A percentile compares a stretch with the other conserved stretches of the same genome.
Evolutionary conservation across 2,113 vertebrate species (phyloP).

Genomic region (Microtus oregoni): DNA sequence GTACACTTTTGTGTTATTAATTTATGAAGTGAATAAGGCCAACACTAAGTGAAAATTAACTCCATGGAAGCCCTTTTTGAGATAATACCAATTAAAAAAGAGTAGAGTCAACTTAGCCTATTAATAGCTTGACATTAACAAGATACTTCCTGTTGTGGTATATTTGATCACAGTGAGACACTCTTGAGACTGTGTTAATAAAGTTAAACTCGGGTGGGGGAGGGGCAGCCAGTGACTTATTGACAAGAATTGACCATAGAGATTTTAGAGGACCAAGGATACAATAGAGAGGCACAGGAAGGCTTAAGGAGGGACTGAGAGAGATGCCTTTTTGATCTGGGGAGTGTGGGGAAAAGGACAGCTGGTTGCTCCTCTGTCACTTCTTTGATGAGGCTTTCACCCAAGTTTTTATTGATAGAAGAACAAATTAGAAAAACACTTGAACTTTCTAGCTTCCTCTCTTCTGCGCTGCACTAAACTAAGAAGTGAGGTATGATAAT

Average conservation of each 20-base stretch:
- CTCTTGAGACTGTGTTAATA: not conserved
- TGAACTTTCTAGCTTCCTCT: not conserved
- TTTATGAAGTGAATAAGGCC: not conserved
- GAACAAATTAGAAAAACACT: not conserved
- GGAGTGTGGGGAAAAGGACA: not conserved
- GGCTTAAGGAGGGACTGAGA: not conserved
- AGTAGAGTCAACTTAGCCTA: not conserved
- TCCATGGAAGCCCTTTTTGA: not conserved
- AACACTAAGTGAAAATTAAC: not conserved
- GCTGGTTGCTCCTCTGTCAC: not conserved
- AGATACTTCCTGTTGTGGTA: not conserved
- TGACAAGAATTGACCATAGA: not conserved
- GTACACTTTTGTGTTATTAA: not conserved
- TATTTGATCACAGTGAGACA: not conserved
- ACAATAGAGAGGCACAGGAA: not conserved
- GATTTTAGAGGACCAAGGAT: not conserved
- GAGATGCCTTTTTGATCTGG: not conserved
- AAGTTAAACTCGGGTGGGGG: not conserved
- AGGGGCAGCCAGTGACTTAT: not conserved
- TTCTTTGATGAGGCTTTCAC: not conserved
- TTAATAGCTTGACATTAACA: slow-evolving; percentile 12
- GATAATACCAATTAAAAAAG: slow-evolving; percentile 36
- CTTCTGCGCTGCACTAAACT: not conserved
- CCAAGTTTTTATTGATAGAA: not conserved
- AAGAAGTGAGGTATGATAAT: not conserved